Evolutionary conservation across 2,888 invertebrate species (phyloP), one percentile per base, ranked within the genome.

Genomic region (Epinotia brunnichana): DNA sequence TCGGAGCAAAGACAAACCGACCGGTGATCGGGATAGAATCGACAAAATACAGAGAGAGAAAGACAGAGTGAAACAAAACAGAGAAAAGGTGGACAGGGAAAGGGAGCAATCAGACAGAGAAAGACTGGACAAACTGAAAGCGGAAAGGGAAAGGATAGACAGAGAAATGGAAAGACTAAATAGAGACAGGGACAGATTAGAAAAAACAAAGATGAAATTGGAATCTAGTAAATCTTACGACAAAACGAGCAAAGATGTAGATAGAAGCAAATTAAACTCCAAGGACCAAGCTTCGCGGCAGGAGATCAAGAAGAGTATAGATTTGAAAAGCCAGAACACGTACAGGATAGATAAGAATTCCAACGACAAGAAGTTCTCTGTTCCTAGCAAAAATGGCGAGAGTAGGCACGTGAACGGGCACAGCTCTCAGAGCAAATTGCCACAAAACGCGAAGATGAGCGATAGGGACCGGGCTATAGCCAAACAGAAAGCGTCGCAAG

Each of bases 271-370:
- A 80, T 74, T 82, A 70, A 83, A 74, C 76, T 79, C 83, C 70
- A 87, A 79, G 77, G 87, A 89, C 41, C 77, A 80, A 70, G 75
- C 75, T 10, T 66, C 72, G 24, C 83, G 81, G 69, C 79, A 78
- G 74, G 87, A 83, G 63, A 69, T 79, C 21, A 91, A 90, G 76
- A 90, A 89, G 76, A 90, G 81, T 76, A 92, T 93, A 86, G 93
- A 93, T 79, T 84, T 92, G 77, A 90, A 93, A 80, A 90, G 85
- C 78, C 91, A 92, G 78, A 92, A 91, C 72, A 90, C 91, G n/a
- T 90, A 90, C 76, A 89, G 94, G 83, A 93, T 94, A 92, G 93
- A 92, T 76, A 91, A 89, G 76, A 92, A 91, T 73, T 86, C 84
- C 1, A 87, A 88, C 78, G 91, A 92, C 51, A 89, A 81, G 70